Conservation (phyloP, 2,113 vertebrate genomes). For the Nyctereutes procyonoides region DNA sequence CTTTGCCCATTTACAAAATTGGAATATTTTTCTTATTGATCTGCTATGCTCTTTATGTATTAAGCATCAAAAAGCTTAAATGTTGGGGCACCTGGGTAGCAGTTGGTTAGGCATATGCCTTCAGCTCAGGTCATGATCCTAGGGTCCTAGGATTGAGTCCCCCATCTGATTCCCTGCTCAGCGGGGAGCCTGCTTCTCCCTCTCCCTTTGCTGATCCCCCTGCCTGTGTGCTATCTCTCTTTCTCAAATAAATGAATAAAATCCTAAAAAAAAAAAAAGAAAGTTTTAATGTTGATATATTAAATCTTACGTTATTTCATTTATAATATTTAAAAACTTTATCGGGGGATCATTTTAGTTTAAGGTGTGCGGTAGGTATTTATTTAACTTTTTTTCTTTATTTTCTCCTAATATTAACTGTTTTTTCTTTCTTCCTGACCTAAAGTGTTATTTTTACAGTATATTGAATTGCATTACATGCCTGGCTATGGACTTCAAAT, state of each 20-base stretch:
- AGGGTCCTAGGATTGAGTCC: too few relatives aligned
- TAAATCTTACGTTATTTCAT: not conserved
- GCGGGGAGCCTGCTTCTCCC: too few relatives aligned
- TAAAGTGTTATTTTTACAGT: not conserved
- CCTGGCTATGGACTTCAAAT: not conserved
- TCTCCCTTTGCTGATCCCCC: too few relatives aligned
- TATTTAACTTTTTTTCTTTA: not conserved
- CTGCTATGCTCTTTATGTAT: constrained; percentile 24
- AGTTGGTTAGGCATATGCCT: too few relatives aligned
- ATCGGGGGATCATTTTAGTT: not conserved
- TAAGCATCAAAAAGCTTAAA: constrained; percentile 7
- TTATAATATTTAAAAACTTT: constrained; percentile 44
- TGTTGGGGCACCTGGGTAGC: too few relatives aligned
- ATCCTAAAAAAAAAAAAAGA: not conserved
- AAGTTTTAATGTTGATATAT: not conserved
- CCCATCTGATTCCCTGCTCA: too few relatives aligned
- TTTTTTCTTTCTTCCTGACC: not conserved
- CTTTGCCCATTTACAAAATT: not conserved
- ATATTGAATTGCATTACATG: not conserved
- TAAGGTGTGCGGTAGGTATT: not conserved
- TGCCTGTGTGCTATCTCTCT: too few relatives aligned
- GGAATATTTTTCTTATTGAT: not conserved
- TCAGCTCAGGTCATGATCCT: too few relatives aligned
- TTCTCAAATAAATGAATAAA: too few relatives aligned
- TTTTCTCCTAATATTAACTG: not conserved